Conservation (phyloP, 1,140 invertebrate genomes). For the Choristoneura fumiferana region DNA sequence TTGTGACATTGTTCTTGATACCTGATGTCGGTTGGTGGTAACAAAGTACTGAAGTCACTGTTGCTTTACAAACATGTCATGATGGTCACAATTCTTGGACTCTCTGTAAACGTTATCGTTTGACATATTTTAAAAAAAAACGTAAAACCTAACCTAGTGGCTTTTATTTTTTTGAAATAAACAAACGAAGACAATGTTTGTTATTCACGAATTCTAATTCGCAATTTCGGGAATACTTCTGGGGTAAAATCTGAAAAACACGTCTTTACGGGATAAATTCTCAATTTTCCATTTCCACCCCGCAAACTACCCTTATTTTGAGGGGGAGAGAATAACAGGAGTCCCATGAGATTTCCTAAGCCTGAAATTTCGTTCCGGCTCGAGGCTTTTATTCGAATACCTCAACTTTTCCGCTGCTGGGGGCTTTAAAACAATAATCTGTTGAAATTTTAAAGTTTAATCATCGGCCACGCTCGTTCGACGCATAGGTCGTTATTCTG, state of each 20-base stretch:
- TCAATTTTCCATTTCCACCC: neutral
- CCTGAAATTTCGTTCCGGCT: neutral
- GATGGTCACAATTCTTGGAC: too few relatives aligned
- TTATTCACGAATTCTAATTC: too few relatives aligned
- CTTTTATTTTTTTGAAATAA: too few relatives aligned
- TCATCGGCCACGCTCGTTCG: neutral
- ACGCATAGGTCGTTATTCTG: neutral
- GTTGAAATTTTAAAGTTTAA: conserved; percentile 5
- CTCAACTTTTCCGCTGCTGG: conserved; percentile 10
- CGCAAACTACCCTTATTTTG: conserved; percentile 12
- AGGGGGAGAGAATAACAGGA: conserved; percentile 3
- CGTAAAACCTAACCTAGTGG: too few relatives aligned
- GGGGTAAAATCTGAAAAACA: neutral
- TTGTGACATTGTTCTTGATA: too few relatives aligned
- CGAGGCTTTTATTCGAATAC: neutral
- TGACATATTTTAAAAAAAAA: too few relatives aligned
- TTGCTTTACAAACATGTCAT: too few relatives aligned
- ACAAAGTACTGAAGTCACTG: too few relatives aligned
- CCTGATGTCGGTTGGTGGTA: too few relatives aligned
- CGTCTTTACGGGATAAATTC: neutral
- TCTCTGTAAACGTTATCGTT: too few relatives aligned
- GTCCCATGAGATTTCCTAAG: conserved; percentile 6
- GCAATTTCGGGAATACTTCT: too few relatives aligned
- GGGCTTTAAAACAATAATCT: conserved; percentile 17
- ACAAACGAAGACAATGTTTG: too few relatives aligned